phyloP scores from a whole-genome alignment of 1,140 invertebrate species.

The Ceratina calcarata region DNA sequence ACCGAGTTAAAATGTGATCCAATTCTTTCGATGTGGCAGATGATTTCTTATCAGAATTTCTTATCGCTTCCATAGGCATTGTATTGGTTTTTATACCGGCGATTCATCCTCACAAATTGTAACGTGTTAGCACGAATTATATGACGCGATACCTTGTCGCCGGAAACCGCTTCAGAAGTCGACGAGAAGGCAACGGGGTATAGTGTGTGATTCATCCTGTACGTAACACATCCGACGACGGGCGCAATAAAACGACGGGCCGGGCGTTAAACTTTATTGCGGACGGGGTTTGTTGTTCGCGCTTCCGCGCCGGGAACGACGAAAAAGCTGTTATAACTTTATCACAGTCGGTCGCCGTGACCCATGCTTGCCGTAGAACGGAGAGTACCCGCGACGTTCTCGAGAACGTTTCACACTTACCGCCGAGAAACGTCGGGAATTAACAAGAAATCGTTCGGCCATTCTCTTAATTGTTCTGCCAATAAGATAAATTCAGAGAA shows the following conservation, averaged over 20 bases:
- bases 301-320: conserved; percentile 30
- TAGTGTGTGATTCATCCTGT: neutral
- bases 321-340: conserved; percentile 63
- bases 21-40: no score
- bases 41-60: no score
- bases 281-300: conserved; percentile 50
- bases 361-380: neutral
- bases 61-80: no score
- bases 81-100: no score
- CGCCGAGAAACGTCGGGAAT: no score
- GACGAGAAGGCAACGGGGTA: no score
- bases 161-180: neutral
- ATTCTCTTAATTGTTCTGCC: no score
- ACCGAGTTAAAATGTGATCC: no score
- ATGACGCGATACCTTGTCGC: neutral
- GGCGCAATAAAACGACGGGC: conserved; percentile 53
- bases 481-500: no score
- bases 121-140: neutral
- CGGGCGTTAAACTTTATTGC: conserved; percentile 61
- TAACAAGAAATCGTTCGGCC: no score
- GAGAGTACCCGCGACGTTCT: conserved; percentile 23
- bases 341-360: conserved; percentile 33
- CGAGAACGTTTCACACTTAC: conserved; percentile 12
- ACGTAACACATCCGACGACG: conserved; percentile 30
- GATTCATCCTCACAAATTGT: neutral